Base-by-base conservation (phyloP, 1,140 invertebrate species). In the Patella vulgata region DNA sequence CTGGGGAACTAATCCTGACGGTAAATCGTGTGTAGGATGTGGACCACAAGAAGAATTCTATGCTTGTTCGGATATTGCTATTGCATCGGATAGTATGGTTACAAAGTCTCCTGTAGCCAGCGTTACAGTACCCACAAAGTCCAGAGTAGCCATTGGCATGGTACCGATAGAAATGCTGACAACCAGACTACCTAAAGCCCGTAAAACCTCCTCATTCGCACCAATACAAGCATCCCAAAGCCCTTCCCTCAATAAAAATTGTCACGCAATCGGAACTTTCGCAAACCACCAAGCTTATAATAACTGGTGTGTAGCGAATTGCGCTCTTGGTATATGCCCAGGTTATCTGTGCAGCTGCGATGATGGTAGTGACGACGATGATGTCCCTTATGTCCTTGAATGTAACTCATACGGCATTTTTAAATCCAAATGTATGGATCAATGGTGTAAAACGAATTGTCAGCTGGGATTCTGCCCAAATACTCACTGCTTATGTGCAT, bases 1-100 rank as follows among this genome's bases (percentile, higher is more conserved):
- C 46, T 62, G 52, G 48, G 59, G 59, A 6, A 31, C 0, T 28
- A 53, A 59, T 28, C 33, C 59, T 21, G 59, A 72, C 52, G 63
- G 66, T 4, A 56, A 36, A 17, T 30, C 30, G 14, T 63, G 65
- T 48, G 23, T 58, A 21, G 70, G 73, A 11, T 66, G 58, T 59
- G 73, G 70, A 8, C 59, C 58, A 0, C 73, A 75, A 52, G 73
- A 75, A 50, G 64, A 75, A 59, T 75, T 75, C 55, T 75, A 75
- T 39, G 66, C 63, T 25, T 75, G 73, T 57, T 50, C 70, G 17
- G 73, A 75, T 55, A 53, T 74, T 21, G 58, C 47, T 28, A 70
- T 72, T 39, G 25, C 25, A 12, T 12, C 56, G 9, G 19, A 25
- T 12, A 23, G 25, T 25, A 43, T 30, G 14, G 30, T 48, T 2